Base-by-base conservation (phyloP, 1,140 invertebrate genomes). In the Andrena cerasifolii region DNA sequence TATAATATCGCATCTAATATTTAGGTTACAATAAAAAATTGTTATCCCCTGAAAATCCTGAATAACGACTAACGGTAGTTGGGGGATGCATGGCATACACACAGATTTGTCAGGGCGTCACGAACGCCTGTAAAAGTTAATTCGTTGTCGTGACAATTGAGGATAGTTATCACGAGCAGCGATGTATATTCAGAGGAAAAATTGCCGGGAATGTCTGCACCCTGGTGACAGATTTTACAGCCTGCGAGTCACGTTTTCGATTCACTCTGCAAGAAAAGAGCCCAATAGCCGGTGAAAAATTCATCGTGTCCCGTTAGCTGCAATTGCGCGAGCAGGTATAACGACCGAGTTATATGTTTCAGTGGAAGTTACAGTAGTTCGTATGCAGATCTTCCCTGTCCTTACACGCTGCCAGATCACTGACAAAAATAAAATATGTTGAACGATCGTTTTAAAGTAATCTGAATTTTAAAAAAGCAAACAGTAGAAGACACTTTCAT, bases 31-130 rank as follows among this genome's bases (percentile, higher is more conserved):
- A n/a, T n/a, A n/a, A n/a, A n/a, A n/a, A n/a, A n/a, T n/a, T n/a
- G n/a, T n/a, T n/a, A n/a, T n/a, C n/a, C n/a, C n/a, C n/a, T 14
- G 16, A 33, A 3, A 14, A 31, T 31, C 10, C 56, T 7, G 33
- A 26, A 59, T 33, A 68, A 58, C 24, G n/a, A n/a, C n/a, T n/a
- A n/a, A 21, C 70, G 54, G 51, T 26, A 36, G 66, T 79, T 43
- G 12, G 36, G 78, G 21, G 47, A 67, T 73, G 14, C 10, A 54
- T 54, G 26, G 4, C 10, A 26, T 24, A 12, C 4, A 12, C 8
- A 26, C 10, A 28, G 24, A 54, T 54, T 54, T 54, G 51, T 54
- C 8, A 2, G 8, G 12, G 4, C n/a, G 12, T 62, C 36, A 26
- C n/a, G 12, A 51, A 51, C 10, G 51, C 21, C n/a, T 36, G 10